Percentiles rank a stretch among this genome's conserved stretches.
Evolutionary conservation across 2,888 invertebrate genomes (phyloP).

Genomic region (Eupeodes luniger): DNA sequence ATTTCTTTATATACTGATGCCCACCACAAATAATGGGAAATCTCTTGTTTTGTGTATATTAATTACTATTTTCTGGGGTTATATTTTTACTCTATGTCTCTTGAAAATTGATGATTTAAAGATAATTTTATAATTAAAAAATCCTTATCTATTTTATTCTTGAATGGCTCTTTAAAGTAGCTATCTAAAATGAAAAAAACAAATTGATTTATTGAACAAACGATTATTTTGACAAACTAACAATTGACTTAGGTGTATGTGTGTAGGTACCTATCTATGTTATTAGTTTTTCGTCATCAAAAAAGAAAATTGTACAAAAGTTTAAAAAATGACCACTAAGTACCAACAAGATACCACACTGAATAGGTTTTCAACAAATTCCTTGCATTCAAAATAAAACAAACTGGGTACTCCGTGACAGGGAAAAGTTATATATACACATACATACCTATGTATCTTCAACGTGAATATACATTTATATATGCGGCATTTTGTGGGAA

Average conservation of each 20-base stretch:
- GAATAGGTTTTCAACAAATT: neutral
- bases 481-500: slow-evolving; percentile 47
- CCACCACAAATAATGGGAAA: slow-evolving; percentile 16
- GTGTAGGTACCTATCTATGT: no score
- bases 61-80: slow-evolving; percentile 31
- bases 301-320: neutral
- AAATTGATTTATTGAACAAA: neutral
- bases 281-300: no score
- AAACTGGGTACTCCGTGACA: neutral
- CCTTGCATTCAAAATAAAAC: neutral
- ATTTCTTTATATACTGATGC: slow-evolving; percentile 26
- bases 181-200: slow-evolving; percentile 11
- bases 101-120: neutral
- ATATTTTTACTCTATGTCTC: neutral
- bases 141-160: neutral
- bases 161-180: neutral
- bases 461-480: neutral
- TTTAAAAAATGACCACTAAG: neutral
- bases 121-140: neutral
- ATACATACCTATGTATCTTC: neutral
- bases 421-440: neutral
- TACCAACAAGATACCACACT: neutral
- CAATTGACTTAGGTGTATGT: neutral
- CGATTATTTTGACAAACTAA: neutral
- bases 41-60: neutral